Base-by-base conservation (phyloP, 2,797 vertebrate genomes). In the Acanthis flammea region DNA sequence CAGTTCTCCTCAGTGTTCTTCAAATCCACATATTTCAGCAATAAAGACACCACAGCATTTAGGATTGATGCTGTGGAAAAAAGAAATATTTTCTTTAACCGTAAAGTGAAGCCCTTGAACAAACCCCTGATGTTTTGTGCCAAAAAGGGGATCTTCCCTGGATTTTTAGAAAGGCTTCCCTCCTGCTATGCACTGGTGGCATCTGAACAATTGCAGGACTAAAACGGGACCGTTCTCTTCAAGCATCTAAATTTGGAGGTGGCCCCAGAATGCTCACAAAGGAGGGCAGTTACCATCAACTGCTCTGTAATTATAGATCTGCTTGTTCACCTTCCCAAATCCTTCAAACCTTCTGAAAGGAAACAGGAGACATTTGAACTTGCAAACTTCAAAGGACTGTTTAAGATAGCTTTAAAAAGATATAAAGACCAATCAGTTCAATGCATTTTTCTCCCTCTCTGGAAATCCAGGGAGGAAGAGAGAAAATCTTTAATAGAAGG, bases 271-370 rank as follows among this genome's bases (percentile, higher is more conserved):
- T 88, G 91, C 47, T 73, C 93, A 95, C 96, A 94, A 95, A 97
- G 58, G 48, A 79, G 85, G 85, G 61, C 76, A 74, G 94, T 88
- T 41, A 70, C 72, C 80, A 94, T 97, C 88, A 67, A 75, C 91
- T 93, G 91, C 92, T 95, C 48, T 63, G 95, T 95, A 97, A 97
- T 96, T 96, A 95, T 83, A 96, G 95, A 94, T 94, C 90, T 90
- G 92, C 94, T 94, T 87, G 93, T 88, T 97, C 95, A 97, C 96
- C 96, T 97, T 96, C 82, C 76, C 48, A 93, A 86, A 97, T 93
- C 95, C 92, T 70, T 94, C 90, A 93, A 71, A 85, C 92, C 94
- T 91, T 71, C 88, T 1, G 4, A 94, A 88, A 92, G 92, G 89
- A 94, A 97, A 95, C 66, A 44, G 91, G 92, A 92, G 93, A 91